Percentiles rank a stretch among this genome's conserved stretches.
These are phyloP conservation scores for Trypoxylon attenuatum DNA, from an alignment of 2,888 invertebrate genomes.

Conservation along the genomic window DNA sequence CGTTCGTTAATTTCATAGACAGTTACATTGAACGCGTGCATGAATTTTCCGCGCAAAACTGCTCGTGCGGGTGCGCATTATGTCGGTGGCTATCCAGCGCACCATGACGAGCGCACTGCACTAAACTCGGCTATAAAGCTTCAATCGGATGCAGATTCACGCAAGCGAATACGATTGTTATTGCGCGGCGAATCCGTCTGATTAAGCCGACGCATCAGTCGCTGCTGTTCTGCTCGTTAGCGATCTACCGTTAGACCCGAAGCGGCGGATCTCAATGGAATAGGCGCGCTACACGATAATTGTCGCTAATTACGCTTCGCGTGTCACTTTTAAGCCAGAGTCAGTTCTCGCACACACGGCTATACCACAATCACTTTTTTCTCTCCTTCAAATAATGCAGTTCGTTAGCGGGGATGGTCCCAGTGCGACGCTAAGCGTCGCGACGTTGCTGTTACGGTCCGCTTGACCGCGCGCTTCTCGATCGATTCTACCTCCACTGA, in stretches of 20 bases:
- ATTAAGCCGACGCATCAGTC: constrained; percentile 29
- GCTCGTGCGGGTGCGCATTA: neutral
- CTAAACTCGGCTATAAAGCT: neutral
- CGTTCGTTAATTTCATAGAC: too few species aligned
- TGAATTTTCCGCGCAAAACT: too few species aligned
- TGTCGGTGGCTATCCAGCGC: neutral
- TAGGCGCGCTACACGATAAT: constrained; percentile 26
- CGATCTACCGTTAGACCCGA: constrained; percentile 9
- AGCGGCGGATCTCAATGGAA: neutral
- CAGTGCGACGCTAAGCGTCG: neutral
- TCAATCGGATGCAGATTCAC: constrained; percentile 2
- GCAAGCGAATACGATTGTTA: constrained; percentile 12
- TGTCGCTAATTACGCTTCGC: constrained; percentile 46
- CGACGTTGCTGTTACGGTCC: constrained; percentile 27
- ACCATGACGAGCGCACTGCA: neutral
- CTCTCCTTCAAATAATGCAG: constrained; percentile 18
- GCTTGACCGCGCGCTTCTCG: constrained; percentile 3
- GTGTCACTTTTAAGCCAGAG: constrained; percentile 28
- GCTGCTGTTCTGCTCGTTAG: constrained; percentile 20
- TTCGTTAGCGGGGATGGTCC: constrained; percentile 17
- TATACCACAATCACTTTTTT: constrained; percentile 4
- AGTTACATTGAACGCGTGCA: too few species aligned
- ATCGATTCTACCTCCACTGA: too few species aligned
- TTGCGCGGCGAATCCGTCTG: constrained; percentile 12
- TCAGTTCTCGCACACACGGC: neutral